Base-by-base conservation (phyloP, 2,888 invertebrate species). In the Plusia festucae region DNA sequence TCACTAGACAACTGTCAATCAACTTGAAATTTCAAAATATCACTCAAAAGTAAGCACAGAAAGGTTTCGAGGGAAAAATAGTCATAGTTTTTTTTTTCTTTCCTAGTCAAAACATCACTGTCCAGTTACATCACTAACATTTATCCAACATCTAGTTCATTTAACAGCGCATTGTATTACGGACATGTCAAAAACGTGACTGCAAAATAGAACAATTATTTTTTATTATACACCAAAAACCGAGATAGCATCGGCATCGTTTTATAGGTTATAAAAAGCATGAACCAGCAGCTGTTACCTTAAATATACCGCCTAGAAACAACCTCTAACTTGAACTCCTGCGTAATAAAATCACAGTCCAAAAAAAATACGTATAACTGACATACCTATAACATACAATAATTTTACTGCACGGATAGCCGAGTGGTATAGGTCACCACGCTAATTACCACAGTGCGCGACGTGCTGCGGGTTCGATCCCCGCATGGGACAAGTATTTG, bases 281-380 rank as follows among this genome's bases (percentile, higher is more conserved):
- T 2, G 1, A 62, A 62, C 57, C 30, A 55, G 52, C 65, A 56
- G 61, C 58, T 69, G 53, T 58, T 60, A 51, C 22, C 55, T 53
- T 13, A n/a, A 74, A 60, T 20, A 22, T 20, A 40, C 49, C 30
- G 30, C 30, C 54, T 58, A 57, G 61, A 70, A 62, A 65, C 66
- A 44, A 51, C 24, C 27, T 70, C 60, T 30, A 65, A 70, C 67
- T 63, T 62, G 66, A 70, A 75, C 65, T 76, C 49, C 60, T 68
- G 60, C 22, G 32, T 65, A 76, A 76, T 20, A 8, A 32, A 51
- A 22, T 15, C 18, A 16, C 8, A 18, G 18, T 46, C 3, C 8
- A 49, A 49, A 49, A 20, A 53, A 58, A 75, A 65, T 54, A 59
- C 59, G 66, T 70, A 67, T 64, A 34, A n/a, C n/a, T 34, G 15